Evolutionary conservation across 1,140 invertebrate species (phyloP).

Genomic region (Trissolcus basalis): DNA sequence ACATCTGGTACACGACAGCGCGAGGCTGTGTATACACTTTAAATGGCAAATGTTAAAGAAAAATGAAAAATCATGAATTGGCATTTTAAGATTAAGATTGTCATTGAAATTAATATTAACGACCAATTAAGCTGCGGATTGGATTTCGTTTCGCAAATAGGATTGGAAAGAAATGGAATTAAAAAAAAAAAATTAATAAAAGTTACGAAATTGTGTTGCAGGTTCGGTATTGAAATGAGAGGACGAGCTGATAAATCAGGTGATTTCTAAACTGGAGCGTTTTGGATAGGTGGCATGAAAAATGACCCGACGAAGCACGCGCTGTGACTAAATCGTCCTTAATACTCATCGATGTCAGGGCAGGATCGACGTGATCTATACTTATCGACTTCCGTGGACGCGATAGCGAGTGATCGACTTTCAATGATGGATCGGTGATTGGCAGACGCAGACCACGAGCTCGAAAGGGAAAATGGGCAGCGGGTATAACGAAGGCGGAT

Average conservation of each 20-base stretch:
- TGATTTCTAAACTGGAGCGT: constrained; percentile 26
- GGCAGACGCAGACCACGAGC: constrained; percentile 67
- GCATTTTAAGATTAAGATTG: too few relatives aligned
- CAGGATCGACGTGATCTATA: constrained; percentile 68
- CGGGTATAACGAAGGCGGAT: constrained; percentile 71
- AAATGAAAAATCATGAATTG: neutral
- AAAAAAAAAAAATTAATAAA: too few relatives aligned
- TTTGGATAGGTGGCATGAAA: constrained; percentile 56
- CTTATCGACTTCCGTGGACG: constrained; percentile 68
- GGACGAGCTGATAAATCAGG: constrained; percentile 33
- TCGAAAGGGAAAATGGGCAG: constrained; percentile 73
- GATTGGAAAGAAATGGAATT: too few relatives aligned
- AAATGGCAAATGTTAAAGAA: constrained; percentile 2
- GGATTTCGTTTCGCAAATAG: too few relatives aligned
- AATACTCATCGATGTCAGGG: constrained; percentile 61
- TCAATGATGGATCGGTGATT: constrained; percentile 75
- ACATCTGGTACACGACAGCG: constrained; percentile 30
- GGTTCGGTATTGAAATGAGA: neutral
- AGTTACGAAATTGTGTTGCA: too few relatives aligned
- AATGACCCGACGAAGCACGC: constrained; percentile 62
- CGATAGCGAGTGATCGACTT: constrained; percentile 57
- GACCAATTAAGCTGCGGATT: too few relatives aligned
- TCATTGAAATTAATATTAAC: too few relatives aligned
- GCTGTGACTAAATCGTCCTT: constrained; percentile 61
- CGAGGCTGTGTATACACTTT: constrained; percentile 4